These are phyloP conservation scores for Hylia prasina DNA, from an alignment of 2,113 vertebrate species.

Conservation along the genomic window DNA sequence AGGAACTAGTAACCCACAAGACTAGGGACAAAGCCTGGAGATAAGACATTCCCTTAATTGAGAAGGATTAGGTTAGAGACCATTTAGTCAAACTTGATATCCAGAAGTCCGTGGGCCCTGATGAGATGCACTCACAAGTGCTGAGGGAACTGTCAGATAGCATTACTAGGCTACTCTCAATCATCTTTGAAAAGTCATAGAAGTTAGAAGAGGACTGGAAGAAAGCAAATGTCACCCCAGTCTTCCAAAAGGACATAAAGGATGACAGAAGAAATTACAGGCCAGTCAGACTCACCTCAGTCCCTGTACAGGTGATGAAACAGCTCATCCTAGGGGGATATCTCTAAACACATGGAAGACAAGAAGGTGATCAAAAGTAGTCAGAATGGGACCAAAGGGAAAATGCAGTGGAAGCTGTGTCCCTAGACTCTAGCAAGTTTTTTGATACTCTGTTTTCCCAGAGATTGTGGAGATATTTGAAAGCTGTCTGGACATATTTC, in stretches of 20 bases:
- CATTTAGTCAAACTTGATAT: background rate
- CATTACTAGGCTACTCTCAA: background rate
- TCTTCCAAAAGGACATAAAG: background rate
- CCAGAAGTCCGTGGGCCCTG: background rate
- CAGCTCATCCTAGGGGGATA: background rate
- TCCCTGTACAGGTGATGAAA: background rate
- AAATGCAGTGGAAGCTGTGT: background rate
- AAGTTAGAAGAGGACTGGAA: background rate
- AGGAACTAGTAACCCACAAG: no score
- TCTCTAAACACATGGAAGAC: background rate
- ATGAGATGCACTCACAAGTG: no score
- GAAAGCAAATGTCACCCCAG: background rate
- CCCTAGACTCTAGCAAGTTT: background rate
- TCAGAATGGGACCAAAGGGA: background rate
- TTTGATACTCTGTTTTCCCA: background rate
- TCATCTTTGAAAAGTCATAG: background rate
- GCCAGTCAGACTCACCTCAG: background rate
- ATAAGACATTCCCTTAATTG: background rate
- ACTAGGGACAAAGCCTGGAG: background rate
- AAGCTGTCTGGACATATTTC: background rate
- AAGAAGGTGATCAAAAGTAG: background rate
- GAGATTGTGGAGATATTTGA: background rate
- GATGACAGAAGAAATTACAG: no score
- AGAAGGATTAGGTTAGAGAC: background rate
- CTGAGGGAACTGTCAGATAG: background rate